A percentile compares a stretch with the other conserved stretches of the same genome.
Conservation (phyloP, 2,113 vertebrate species). For the Mellivora capensis region DNA sequence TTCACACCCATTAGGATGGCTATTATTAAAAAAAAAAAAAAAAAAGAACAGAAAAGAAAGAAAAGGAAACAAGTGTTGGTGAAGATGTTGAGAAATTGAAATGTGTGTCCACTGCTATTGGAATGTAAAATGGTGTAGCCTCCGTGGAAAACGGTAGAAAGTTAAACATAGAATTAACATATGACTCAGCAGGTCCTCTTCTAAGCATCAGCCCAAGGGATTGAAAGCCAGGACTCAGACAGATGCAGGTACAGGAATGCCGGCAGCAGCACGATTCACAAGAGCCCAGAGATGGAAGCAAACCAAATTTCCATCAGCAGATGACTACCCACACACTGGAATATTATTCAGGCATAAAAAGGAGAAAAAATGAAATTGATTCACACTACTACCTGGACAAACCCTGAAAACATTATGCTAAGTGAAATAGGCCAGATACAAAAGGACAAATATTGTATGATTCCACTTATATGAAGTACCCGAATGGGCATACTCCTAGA, state of each 20-base stretch:
- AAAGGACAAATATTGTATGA: rapidly evolving
- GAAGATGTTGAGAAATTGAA: neutral
- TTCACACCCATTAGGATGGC: neutral
- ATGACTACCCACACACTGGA: rapidly evolving
- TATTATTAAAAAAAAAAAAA: neutral
- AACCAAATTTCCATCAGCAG: too few relatives aligned
- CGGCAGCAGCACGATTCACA: rapidly evolving
- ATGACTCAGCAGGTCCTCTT: neutral
- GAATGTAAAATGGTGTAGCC: neutral
- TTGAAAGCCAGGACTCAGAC: neutral
- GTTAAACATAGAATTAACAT: neutral
- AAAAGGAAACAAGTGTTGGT: neutral
- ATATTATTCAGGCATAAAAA: neutral
- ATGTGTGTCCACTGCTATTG: neutral
- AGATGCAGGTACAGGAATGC: rapidly evolving
- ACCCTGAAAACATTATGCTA: neutral
- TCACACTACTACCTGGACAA: rapidly evolving
- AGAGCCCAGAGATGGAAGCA: neutral
- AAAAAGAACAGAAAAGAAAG: neutral
- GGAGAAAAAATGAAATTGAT: neutral
- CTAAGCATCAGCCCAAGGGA: neutral
- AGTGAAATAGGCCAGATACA: neutral
- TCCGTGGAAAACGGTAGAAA: neutral
- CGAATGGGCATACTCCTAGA: neutral
- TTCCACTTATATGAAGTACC: neutral